Evolutionary conservation across 2,797 vertebrate genomes (phyloP).

Genomic region (Prunella strophiata): DNA sequence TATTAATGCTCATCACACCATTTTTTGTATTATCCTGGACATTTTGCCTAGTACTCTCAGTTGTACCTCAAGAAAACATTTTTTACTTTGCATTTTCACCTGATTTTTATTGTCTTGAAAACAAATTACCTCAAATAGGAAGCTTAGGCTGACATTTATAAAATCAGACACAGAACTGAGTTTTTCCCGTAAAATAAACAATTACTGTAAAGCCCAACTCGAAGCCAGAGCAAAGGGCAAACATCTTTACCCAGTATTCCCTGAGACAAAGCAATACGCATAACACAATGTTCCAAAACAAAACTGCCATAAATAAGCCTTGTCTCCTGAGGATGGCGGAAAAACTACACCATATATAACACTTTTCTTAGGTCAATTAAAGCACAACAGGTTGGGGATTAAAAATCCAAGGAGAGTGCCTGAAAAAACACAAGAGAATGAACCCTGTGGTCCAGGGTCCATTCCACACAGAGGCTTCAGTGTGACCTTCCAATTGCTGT

Average conservation of each 20-base stretch:
- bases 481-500: neutral
- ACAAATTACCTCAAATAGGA: neutral
- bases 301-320: neutral
- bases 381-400: neutral
- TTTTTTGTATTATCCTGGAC: neutral
- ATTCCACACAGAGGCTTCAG: neutral
- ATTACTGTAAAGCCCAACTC: neutral
- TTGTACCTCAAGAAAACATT: neutral
- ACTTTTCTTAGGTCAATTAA: neutral
- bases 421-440: neutral
- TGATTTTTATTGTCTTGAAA: neutral
- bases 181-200: neutral
- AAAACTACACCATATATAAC: neutral
- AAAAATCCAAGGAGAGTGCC: neutral
- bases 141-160: neutral
- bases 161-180: neutral
- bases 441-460: too few relatives aligned
- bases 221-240: neutral
- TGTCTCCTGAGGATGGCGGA: neutral
- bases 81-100: neutral
- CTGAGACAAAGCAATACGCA: neutral
- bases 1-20: rapidly evolving
- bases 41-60: neutral
- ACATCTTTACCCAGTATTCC: neutral
- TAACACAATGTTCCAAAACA: constrained; percentile 20